A percentile compares a stretch with the other conserved stretches of the same genome.
Evolutionary conservation across 2,113 vertebrate species (phyloP).

Genomic region (human): GRCh38 chr3:89855501-89856000

Average conservation of each 20-base stretch:
- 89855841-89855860: conserved; percentile 61
- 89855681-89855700: background rate
- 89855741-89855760: conserved; percentile 66
- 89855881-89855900: conserved; percentile 85
- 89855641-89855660: background rate
- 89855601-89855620: background rate
- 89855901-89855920: conserved; percentile 79
- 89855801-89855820: conserved; percentile 59
- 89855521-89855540: background rate
- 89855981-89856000: conserved; percentile 67
- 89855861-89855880: conserved; percentile 76
- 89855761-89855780: conserved; percentile 53
- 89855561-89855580: background rate
- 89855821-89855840: conserved; percentile 69
- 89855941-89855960: conserved; percentile 82
- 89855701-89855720: background rate
- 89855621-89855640: background rate
- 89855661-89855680: background rate
- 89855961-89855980: conserved; percentile 78
- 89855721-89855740: conserved; percentile 23
- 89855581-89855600: background rate
- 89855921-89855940: conserved; percentile 77
- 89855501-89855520: background rate
- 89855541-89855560: background rate
- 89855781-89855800: conserved; percentile 55